phyloP scores from a whole-genome alignment of 2,113 vertebrate species.

The Speoplatyrhinus poulsoni region DNA sequence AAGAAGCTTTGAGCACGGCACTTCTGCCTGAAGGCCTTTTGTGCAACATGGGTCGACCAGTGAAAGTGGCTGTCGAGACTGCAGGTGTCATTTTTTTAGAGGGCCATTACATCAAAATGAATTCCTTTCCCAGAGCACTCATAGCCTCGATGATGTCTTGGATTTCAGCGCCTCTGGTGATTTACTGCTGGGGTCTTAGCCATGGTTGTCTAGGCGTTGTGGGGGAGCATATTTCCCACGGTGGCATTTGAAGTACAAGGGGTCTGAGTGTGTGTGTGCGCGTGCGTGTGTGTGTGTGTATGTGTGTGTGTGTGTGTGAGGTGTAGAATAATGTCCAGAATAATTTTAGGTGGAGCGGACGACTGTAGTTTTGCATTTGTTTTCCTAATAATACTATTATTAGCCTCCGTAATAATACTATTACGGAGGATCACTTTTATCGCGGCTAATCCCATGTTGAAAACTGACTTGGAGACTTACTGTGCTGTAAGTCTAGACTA shows the following conservation, averaged over 20 bases:
- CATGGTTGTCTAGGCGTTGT: constrained; percentile 56
- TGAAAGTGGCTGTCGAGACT: constrained; percentile 35
- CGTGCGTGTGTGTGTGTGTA: too few species aligned
- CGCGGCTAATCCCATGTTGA: background rate
- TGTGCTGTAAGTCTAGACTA: too few species aligned
- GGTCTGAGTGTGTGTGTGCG: background rate
- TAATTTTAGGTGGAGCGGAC: too few species aligned
- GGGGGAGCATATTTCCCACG: constrained; percentile 60
- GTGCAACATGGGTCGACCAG: background rate
- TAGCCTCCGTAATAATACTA: background rate
- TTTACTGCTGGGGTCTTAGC: constrained; percentile 63
- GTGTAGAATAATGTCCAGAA: constrained; percentile 39
- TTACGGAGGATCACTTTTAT: constrained; percentile 3
- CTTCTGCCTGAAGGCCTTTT: constrained; percentile 13
- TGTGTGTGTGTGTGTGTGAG: constrained; percentile 8
- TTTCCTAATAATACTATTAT: background rate
- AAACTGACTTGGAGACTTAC: too few species aligned
- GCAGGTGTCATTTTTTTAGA: constrained; percentile 55
- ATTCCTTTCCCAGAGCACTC: constrained; percentile 70
- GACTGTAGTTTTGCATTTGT: background rate
- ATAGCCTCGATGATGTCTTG: constrained; percentile 64
- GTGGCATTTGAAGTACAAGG: constrained; percentile 39
- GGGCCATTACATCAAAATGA: constrained; percentile 62
- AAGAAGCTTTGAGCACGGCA: too few species aligned
- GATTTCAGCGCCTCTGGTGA: constrained; percentile 67